Evolutionary conservation across 2,113 vertebrate species (phyloP).

Genomic region (Ptychochromis oligacanthus): DNA sequence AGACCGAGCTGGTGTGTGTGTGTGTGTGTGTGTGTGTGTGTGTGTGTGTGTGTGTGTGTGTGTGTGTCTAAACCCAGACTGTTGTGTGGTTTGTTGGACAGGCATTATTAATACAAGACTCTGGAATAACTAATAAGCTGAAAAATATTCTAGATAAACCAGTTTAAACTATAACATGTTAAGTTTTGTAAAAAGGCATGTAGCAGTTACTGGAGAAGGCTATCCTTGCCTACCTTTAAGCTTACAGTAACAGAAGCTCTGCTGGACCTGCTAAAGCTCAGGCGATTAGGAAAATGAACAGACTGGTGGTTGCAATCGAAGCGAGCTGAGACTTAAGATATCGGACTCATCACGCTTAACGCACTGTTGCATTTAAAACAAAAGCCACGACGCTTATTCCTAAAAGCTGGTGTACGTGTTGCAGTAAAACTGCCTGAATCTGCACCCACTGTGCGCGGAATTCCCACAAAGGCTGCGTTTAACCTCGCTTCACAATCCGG

Average conservation of each 20-base stretch:
- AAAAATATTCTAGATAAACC: background rate
- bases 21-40: background rate
- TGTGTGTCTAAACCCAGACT: background rate
- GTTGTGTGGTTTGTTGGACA: background rate
- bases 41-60: background rate
- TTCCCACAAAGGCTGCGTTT: conserved; percentile 18
- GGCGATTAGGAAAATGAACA: conserved; percentile 60
- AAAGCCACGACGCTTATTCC: background rate
- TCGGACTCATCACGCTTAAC: conserved; percentile 18
- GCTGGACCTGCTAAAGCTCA: conserved; percentile 52
- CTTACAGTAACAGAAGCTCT: conserved; percentile 42
- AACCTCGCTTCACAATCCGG: conserved; percentile 49
- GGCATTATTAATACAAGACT: background rate
- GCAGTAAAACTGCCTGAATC: background rate
- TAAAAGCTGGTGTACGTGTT: background rate
- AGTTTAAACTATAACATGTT: background rate
- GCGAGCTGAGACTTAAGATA: conserved; percentile 15
- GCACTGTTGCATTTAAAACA: conserved; percentile 8
- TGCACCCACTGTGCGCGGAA: background rate
- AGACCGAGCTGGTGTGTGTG: background rate
- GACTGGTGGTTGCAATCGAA: conserved; percentile 43
- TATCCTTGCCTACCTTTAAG: conserved; percentile 15
- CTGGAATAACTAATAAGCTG: background rate
- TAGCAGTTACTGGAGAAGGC: background rate
- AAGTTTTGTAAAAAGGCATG: background rate